Evolutionary conservation across 2,797 vertebrate genomes (phyloP).

Genomic region (Schizopygopsis pylzovi): DNA sequence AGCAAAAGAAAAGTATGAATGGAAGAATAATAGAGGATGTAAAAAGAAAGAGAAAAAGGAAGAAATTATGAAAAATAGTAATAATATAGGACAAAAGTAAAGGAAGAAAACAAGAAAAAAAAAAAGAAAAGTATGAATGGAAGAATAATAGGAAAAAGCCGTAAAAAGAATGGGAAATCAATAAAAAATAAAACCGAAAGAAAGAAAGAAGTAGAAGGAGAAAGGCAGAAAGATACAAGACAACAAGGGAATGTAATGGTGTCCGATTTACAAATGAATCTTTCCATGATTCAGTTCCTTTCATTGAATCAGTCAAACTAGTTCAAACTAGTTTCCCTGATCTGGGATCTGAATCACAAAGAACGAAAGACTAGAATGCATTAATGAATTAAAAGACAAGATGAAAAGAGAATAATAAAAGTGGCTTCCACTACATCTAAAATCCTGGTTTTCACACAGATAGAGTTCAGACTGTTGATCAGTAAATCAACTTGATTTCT

Average conservation of each 20-base stretch:
- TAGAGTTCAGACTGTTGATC: constrained; percentile 41
- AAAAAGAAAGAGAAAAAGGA: no score
- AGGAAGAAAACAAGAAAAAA: neutral
- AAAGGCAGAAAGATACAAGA: neutral
- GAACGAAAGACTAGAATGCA: neutral
- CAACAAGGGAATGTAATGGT: neutral
- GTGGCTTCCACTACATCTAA: neutral
- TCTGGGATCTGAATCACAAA: neutral
- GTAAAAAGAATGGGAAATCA: neutral
- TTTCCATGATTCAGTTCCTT: neutral
- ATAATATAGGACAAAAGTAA: neutral
- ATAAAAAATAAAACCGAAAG: neutral
- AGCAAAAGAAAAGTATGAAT: neutral
- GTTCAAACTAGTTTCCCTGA: neutral
- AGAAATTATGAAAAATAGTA: neutral
- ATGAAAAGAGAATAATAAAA: neutral
- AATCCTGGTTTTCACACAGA: neutral
- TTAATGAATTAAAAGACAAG: neutral
- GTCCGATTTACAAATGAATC: neutral
- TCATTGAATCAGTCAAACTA: neutral
- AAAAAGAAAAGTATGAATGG: neutral
- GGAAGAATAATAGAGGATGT: no score
- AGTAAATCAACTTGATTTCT: constrained; percentile 29
- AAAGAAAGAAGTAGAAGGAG: neutral
- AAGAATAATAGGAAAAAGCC: neutral